Percentiles rank a stretch among this genome's conserved stretches.
Conservation (phyloP, 2,113 vertebrate species). For the Oncorhynchus masou region DNA sequence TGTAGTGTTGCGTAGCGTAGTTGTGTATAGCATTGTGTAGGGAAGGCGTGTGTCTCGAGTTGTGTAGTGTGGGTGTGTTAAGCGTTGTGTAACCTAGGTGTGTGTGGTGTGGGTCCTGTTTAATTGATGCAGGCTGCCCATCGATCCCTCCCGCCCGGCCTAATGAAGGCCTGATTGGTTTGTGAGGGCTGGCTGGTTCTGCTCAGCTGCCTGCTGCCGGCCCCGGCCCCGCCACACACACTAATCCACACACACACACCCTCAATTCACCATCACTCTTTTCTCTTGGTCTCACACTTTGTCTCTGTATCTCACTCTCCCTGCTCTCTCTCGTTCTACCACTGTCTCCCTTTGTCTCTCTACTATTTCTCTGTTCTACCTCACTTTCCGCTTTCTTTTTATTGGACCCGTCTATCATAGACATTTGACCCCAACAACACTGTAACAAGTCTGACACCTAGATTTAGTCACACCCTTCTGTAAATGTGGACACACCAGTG, state of each 20-base stretch:
- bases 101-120: constrained; percentile 68
- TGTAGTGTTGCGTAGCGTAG: background rate
- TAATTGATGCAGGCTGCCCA: constrained; percentile 82
- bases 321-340: background rate
- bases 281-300: constrained; percentile 44
- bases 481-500: too few species aligned
- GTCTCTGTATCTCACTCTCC: constrained; percentile 26
- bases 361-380: constrained; percentile 17
- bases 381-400: background rate
- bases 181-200: constrained; percentile 83
- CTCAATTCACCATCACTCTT: constrained; percentile 73
- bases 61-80: constrained; percentile 6
- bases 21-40: background rate
- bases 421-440: constrained; percentile 6
- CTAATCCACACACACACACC: constrained; percentile 52
- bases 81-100: constrained; percentile 10
- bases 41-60: background rate
- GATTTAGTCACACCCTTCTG: too few species aligned
- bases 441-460: constrained; percentile 15
- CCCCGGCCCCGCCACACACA: constrained; percentile 67
- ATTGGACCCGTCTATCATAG: background rate
- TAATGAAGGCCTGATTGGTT: constrained; percentile 86
- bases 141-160: constrained; percentile 80
- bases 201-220: constrained; percentile 78
- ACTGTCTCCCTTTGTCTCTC: constrained; percentile 36